Evolutionary conservation across 1,140 invertebrate species (phyloP).

Genomic region (Berghia stephanieae): DNA sequence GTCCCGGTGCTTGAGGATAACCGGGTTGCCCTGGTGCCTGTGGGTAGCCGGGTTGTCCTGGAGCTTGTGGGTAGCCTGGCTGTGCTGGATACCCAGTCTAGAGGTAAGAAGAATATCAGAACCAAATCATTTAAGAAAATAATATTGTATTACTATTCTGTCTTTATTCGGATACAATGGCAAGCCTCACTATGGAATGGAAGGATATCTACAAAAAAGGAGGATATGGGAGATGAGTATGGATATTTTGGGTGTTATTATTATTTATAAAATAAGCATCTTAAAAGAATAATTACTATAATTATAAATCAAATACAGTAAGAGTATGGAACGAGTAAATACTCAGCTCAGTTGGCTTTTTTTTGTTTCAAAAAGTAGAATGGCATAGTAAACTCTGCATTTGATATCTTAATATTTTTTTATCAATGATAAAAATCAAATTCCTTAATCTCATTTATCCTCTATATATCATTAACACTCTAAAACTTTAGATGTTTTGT

Average conservation of each 20-base stretch:
- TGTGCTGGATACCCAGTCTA: constrained; percentile 24
- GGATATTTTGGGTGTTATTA: no score
- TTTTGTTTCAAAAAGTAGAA: no score
- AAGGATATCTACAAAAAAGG: no score
- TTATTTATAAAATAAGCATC: no score
- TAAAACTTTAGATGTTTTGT: neutral
- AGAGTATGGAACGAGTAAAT: no score
- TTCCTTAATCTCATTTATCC: neutral
- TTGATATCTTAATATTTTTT: neutral
- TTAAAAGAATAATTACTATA: no score
- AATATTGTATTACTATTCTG: neutral
- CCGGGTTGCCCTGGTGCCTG: constrained; percentile 5
- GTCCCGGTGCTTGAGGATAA: neutral
- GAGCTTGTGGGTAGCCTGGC: constrained; percentile 33
- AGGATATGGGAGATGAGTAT: no score
- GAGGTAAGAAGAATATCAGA: neutral
- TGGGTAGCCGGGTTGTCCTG: constrained; percentile 23
- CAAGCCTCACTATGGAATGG: no score
- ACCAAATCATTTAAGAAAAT: neutral
- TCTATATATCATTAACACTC: neutral
- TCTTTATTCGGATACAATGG: no score
- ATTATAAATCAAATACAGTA: no score
- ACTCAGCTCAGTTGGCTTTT: no score
- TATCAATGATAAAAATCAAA: neutral
- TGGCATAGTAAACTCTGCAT: neutral